phyloP scores from a whole-genome alignment of 2,797 vertebrate species.

The Gallinago stenura region DNA sequence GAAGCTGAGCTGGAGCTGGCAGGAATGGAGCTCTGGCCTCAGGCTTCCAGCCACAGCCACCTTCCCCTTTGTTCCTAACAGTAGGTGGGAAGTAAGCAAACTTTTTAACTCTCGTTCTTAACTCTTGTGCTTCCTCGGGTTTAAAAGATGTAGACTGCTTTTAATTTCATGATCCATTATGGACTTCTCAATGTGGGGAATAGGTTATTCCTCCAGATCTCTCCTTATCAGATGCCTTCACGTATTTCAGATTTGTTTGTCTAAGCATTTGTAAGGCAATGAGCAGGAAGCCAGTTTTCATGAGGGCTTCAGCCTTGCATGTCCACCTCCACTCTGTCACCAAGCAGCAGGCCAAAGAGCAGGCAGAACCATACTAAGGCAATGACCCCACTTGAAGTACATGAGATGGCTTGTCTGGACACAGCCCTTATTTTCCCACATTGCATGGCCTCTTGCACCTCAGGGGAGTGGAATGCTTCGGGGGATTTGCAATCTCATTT shows the following conservation, averaged over 20 bases:
- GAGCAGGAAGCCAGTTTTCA: background rate
- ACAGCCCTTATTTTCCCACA: background rate
- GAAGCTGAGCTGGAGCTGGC: background rate
- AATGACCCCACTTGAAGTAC: accelerated
- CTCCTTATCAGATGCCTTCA: background rate
- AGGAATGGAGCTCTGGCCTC: background rate
- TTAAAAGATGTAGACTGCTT: background rate
- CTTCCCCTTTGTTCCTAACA: background rate
- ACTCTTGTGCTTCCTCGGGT: background rate
- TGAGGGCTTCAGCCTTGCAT: background rate
- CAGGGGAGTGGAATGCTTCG: background rate
- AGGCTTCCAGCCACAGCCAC: background rate
- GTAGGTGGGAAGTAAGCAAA: background rate
- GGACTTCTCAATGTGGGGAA: background rate
- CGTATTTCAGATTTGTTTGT: background rate
- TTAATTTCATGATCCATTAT: background rate
- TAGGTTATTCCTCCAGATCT: background rate
- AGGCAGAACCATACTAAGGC: background rate
- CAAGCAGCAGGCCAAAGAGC: background rate
- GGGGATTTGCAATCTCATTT: background rate
- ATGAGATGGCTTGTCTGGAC: background rate
- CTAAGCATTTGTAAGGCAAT: background rate
- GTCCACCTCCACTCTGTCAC: background rate
- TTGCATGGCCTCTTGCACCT: background rate
- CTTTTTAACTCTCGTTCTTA: background rate